phyloP scores from a whole-genome alignment of 2,113 vertebrate genomes.

The Balaeniceps rex region DNA sequence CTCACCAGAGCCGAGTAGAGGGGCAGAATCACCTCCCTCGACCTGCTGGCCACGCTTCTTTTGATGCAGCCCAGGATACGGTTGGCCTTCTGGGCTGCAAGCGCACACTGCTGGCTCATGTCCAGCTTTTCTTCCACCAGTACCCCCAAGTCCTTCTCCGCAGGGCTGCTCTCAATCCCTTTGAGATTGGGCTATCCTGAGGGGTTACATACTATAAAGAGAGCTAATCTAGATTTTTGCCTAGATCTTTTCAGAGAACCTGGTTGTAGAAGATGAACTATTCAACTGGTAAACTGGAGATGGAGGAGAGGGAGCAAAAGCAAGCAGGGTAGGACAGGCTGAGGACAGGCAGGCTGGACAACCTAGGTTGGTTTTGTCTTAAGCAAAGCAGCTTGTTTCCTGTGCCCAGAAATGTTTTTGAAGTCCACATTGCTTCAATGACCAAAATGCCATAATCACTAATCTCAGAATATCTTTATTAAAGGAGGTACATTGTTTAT shows the following conservation, averaged over 20 bases:
- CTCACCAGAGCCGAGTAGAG: too few species aligned
- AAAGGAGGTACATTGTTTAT: background rate
- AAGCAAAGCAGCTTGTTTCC: background rate
- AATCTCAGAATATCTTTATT: background rate
- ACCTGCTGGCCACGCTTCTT: too few species aligned
- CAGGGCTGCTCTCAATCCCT: too few species aligned
- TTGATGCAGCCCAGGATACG: too few species aligned
- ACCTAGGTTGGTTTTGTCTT: background rate
- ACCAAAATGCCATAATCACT: background rate
- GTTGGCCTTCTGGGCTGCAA: too few species aligned
- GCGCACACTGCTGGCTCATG: too few species aligned
- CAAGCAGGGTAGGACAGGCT: background rate
- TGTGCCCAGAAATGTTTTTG: background rate
- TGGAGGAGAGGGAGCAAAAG: background rate
- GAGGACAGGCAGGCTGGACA: background rate
- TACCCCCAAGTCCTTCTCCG: too few species aligned
- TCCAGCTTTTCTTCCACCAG: too few species aligned
- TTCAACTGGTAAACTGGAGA: background rate
- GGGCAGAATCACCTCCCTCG: too few species aligned
- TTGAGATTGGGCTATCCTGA: background rate
- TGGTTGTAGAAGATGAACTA: background rate
- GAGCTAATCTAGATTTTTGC: background rate
- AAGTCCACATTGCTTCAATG: background rate
- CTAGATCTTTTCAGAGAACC: background rate
- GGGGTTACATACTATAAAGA: background rate